Evolutionary conservation across 2,888 invertebrate species (phyloP).

Genomic region (Diarsia mendica): DNA sequence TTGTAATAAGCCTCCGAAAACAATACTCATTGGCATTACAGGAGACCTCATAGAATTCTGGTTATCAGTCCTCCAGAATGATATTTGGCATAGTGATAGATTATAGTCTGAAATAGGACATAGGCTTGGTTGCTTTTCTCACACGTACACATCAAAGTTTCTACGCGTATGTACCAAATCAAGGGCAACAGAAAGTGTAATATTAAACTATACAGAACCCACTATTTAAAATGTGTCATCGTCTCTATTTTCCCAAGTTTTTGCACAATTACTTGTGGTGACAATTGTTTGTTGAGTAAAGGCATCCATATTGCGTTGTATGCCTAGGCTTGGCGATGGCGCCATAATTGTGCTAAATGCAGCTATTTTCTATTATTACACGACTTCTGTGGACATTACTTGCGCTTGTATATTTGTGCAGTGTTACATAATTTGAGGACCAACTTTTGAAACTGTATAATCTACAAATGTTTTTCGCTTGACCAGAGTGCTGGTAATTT

Average conservation of each 20-base stretch:
- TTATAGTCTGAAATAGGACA: no score
- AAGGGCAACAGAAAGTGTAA: no score
- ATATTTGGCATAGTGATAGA: no score
- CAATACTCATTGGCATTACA: neutral
- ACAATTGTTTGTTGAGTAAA: conserved; percentile 16
- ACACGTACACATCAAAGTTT: no score
- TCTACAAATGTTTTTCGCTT: neutral
- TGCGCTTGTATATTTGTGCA: neutral
- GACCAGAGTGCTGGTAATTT: no score
- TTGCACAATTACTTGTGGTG: conserved; percentile 31
- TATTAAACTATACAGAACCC: conserved; percentile 11
- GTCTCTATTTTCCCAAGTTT: neutral
- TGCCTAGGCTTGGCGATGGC: neutral
- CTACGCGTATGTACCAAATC: no score
- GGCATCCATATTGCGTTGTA: neutral
- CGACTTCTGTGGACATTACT: conserved; percentile 21
- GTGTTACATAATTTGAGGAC: neutral
- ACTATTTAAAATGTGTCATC: neutral
- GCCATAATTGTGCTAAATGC: conserved; percentile 34
- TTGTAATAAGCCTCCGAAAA: neutral
- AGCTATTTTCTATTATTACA: conserved; percentile 43
- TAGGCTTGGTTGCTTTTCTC: no score
- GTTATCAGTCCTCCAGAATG: neutral
- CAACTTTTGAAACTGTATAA: neutral
- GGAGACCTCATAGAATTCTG: neutral